phyloP scores from a whole-genome alignment of 2,888 invertebrate genomes.

The Abscondita cerata region DNA sequence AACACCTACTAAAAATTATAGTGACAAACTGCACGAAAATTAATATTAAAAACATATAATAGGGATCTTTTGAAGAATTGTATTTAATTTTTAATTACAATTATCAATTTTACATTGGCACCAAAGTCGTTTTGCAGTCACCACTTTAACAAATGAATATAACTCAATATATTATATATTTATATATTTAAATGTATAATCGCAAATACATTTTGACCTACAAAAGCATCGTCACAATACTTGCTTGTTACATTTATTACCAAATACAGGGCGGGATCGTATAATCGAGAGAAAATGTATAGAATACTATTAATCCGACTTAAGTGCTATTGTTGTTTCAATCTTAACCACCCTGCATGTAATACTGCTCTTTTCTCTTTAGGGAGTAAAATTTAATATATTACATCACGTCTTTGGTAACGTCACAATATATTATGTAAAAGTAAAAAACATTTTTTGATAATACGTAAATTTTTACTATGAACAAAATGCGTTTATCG shows the following conservation, averaged over 20 bases:
- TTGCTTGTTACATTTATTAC: conserved; percentile 15
- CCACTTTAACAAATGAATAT: conserved; percentile 24
- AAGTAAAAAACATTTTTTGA: conserved; percentile 16
- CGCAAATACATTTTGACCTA: conserved; percentile 21
- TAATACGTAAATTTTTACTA: conserved; percentile 1
- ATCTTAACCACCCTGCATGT: conserved; percentile 27
- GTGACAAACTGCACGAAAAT: too few species aligned
- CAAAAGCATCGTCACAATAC: conserved; percentile 23
- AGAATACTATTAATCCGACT: conserved; percentile 13
- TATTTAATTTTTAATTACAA: conserved; percentile 44
- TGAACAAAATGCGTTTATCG: conserved; percentile 18
- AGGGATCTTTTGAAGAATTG: conserved; percentile 34
- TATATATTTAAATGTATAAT: conserved; percentile 16
- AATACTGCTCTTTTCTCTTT: conserved; percentile 24
- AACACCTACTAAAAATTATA: too few species aligned
- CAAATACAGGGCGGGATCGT: conserved; percentile 20
- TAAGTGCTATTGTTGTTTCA: conserved; percentile 25
- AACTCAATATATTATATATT: conserved; percentile 14
- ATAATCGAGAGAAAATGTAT: conserved; percentile 22
- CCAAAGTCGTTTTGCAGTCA: conserved; percentile 46
- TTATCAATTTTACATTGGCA: conserved; percentile 46
- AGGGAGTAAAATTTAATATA: conserved; percentile 15
- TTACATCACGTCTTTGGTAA: conserved; percentile 30
- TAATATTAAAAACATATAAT: too few species aligned
- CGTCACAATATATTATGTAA: conserved; percentile 26